Conservation (phyloP, 2,888 invertebrate species). For the Tetranychus truncatus region DNA sequence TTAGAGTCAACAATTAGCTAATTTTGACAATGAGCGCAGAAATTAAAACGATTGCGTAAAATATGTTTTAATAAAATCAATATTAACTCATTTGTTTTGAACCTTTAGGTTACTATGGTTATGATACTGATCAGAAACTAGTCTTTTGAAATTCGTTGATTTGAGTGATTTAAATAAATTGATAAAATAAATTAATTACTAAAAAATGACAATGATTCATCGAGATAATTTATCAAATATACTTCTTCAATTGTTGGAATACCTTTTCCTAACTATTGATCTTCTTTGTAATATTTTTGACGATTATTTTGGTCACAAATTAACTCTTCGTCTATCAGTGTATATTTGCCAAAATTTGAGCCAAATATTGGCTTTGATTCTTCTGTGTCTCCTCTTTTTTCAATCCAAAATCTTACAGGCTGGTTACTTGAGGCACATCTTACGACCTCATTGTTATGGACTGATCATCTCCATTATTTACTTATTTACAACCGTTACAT, state of each 20-base stretch:
- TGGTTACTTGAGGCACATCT: not conserved
- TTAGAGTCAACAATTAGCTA: no score
- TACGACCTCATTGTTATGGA: not conserved
- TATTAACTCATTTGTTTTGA: no score
- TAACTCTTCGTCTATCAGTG: not conserved
- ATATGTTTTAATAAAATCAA: no score
- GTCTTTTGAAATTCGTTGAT: no score
- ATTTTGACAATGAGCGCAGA: no score
- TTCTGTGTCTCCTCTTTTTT: not conserved
- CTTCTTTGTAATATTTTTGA: slow-evolving; percentile 4
- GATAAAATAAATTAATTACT: not conserved
- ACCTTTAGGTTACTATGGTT: no score
- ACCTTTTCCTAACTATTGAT: not conserved
- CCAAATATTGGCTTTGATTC: not conserved
- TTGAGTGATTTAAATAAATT: not conserved
- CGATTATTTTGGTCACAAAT: not conserved
- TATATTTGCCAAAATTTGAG: slow-evolving; percentile 5
- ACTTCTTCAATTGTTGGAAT: not conserved
- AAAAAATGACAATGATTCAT: not conserved
- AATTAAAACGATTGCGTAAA: no score
- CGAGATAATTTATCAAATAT: not conserved
- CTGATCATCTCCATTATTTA: not conserved
- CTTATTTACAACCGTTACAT: not conserved
- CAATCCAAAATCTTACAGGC: not conserved
- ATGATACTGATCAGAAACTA: no score